Evolutionary conservation across 2,888 invertebrate genomes (phyloP), one percentile per base, ranked within the genome.

Genomic region (Chrysolina americana): DNA sequence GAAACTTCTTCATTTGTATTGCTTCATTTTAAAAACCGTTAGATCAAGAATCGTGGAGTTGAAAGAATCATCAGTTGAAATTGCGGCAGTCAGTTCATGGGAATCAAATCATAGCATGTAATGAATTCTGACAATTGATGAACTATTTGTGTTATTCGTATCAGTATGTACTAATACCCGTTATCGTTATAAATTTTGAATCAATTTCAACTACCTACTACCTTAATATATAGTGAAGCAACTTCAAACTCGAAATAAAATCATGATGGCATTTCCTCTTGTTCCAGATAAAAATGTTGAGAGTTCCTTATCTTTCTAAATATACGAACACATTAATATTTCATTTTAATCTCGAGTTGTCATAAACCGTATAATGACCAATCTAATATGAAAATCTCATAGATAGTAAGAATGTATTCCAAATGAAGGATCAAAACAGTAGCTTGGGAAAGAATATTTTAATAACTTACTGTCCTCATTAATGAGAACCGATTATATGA

Each of bases 271-370:
- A 36, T 59, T 59, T 59, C 17, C 36, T 59, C 59, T 59, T 59
- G 59, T 59, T 59, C 23, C 6, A n/a, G 59, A 59, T 59, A 59
- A 59, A 59, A 36, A 13, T 53, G 21, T 21, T 21, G 53, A 53
- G 19, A 19, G 53, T 53, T 21, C 15, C 9, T 59, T 36, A 59
- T 59, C 59, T 59, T 36, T 1, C 15, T 36, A 36, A 53, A 28
- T 59, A 28, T 28, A n/a, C 59, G 36, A 59, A 59, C 59, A 59
- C 28, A 23, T 59, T n/a, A 36, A 59, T 59, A 59, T 59, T 28
- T 59, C 59, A 59, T 59, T 59, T 59, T 59, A 59, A 59, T 59
- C 59, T 59, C 9, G 2, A 59, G 59, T 36, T 59, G 59, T 59
- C 59, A 59, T 59, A 36, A 15, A 28, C 9, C 36, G n/a, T 59